Percentiles rank a stretch among this genome's conserved stretches.
Evolutionary conservation across 2,888 invertebrate species (phyloP).

Genomic region (Mimachlamys varia): DNA sequence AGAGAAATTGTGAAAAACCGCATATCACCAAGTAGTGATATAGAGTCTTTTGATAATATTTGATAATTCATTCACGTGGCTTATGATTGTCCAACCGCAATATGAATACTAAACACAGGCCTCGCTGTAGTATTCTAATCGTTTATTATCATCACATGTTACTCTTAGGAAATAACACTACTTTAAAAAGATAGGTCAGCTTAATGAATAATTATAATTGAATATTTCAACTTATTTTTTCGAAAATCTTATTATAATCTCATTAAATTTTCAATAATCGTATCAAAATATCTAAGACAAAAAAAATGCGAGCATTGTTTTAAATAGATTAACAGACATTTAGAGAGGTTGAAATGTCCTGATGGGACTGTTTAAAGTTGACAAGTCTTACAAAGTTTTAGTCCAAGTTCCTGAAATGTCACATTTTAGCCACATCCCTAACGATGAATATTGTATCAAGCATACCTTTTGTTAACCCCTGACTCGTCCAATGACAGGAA

Average conservation of each 20-base stretch:
- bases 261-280: too few relatives aligned
- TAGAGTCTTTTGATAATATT: neutral
- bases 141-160: neutral
- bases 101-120: neutral
- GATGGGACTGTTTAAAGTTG: neutral
- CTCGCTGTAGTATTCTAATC: neutral
- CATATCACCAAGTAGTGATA: neutral
- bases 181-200: neutral
- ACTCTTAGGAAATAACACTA: neutral
- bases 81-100: neutral
- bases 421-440: neutral
- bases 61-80: neutral
- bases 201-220: neutral
- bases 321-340: too few relatives aligned
- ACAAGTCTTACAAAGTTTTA: neutral
- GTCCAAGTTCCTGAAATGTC: conserved; percentile 2
- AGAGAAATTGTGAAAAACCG: neutral
- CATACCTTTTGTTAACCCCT: neutral
- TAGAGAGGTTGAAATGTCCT: too few relatives aligned
- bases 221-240: too few relatives aligned
- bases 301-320: too few relatives aligned
- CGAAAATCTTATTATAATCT: too few relatives aligned
- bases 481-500: neutral
- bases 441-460: neutral
- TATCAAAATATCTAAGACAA: too few relatives aligned